Percentiles rank a stretch among this genome's conserved stretches.
Evolutionary conservation across 2,888 invertebrate species (phyloP).

Genomic region (Bursaphelenchus okinawaensis): DNA sequence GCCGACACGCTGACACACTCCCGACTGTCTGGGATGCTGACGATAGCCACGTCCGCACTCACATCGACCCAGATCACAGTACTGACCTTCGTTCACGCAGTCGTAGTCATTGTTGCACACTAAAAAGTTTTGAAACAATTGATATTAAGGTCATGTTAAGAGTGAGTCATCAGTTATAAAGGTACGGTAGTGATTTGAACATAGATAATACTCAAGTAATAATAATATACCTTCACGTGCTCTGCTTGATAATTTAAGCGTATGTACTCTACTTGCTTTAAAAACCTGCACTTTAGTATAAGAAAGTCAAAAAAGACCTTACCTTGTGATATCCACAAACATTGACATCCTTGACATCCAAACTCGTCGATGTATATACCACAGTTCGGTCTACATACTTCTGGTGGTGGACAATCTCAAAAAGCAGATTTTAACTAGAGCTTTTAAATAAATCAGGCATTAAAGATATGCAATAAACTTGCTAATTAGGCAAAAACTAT

Average conservation of each 20-base stretch:
- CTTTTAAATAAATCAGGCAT: no score
- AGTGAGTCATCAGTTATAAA: background rate
- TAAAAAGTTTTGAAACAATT: constrained; percentile 24
- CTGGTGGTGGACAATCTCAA: constrained; percentile 35
- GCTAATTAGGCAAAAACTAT: no score
- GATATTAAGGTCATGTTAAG: background rate
- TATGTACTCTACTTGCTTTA: no score
- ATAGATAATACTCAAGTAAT: no score
- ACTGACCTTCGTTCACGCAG: constrained; percentile 40
- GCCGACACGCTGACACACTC: constrained; percentile 22
- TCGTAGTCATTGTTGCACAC: constrained; percentile 42
- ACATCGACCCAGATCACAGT: constrained; percentile 51
- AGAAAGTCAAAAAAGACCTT: background rate
- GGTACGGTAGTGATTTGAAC: background rate
- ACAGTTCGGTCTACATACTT: constrained; percentile 45
- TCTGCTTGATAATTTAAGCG: no score
- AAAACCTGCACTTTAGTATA: no score
- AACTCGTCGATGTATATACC: constrained; percentile 43
- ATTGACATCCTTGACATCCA: constrained; percentile 53
- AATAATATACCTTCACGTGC: no score
- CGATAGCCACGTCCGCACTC: constrained; percentile 42
- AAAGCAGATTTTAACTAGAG: background rate
- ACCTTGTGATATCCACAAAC: constrained; percentile 47
- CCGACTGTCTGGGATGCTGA: constrained; percentile 24
- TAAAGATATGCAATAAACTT: no score